Percentiles rank a stretch among this genome's conserved stretches.
Evolutionary conservation across 1,140 invertebrate genomes (phyloP).

Genomic region (Heterodera schachtii): DNA sequence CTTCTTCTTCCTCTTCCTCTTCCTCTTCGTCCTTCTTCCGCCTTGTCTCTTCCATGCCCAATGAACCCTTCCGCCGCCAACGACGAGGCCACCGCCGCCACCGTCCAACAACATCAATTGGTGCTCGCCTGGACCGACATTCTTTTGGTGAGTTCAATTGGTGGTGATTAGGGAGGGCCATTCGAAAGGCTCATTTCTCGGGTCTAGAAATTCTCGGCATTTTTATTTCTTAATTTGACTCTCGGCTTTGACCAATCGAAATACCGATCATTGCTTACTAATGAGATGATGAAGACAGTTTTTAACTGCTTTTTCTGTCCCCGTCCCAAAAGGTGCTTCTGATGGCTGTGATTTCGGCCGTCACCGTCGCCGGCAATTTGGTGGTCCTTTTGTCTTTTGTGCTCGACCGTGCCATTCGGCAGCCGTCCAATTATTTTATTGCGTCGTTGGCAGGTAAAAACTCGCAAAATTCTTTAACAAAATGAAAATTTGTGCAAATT

Average conservation of each 20-base stretch:
- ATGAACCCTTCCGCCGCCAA: neutral
- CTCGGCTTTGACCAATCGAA: too few species aligned
- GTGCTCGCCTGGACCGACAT: conserved; percentile 10
- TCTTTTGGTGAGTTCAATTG: neutral
- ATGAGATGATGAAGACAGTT: too few species aligned
- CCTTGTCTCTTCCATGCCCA: neutral
- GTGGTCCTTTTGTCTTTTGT: conserved; percentile 93
- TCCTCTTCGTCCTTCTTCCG: neutral
- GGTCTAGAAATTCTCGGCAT: too few species aligned
- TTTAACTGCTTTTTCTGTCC: too few species aligned
- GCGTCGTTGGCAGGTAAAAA: conserved; percentile 79
- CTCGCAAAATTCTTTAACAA: neutral
- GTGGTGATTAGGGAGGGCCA: neutral
- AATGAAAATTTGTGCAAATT: neutral
- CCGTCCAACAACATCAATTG: too few species aligned
- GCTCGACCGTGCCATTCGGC: conserved; percentile 91
- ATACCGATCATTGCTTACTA: too few species aligned
- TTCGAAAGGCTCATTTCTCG: neutral
- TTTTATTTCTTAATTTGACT: too few species aligned
- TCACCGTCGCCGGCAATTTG: conserved; percentile 92
- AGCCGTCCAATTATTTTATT: conserved; percentile 99
- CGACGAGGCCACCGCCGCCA: too few species aligned
- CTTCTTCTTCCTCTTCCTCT: neutral
- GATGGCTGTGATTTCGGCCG: conserved; percentile 75
- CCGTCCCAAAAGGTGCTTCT: conserved; percentile 27